A percentile compares a stretch with the other conserved stretches of the same genome.
These are phyloP conservation scores for Ridgeia piscesae DNA, from an alignment of 1,140 invertebrate genomes.

Conservation along the genomic window DNA sequence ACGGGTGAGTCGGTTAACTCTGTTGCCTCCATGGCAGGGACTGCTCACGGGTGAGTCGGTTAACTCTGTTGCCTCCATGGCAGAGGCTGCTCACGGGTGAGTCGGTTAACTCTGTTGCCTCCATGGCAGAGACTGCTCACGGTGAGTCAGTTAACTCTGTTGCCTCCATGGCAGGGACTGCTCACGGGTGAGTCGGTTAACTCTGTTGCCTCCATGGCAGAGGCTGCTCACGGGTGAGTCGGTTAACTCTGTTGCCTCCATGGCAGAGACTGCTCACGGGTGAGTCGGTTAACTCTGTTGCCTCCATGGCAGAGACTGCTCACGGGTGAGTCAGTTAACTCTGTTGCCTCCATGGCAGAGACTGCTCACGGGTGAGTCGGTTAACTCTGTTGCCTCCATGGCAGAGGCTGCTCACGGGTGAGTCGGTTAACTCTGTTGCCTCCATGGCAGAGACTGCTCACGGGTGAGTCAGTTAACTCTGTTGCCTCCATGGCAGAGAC, in stretches of 20 bases:
- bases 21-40: constrained; percentile 14
- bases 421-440: neutral
- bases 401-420: constrained; percentile 58
- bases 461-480: too few relatives aligned
- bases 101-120: constrained; percentile 64
- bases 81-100: too few relatives aligned
- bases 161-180: too few relatives aligned
- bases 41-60: constrained; percentile 59
- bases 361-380: too few relatives aligned
- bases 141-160: neutral
- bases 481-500: too few relatives aligned
- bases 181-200: too few relatives aligned
- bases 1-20: too few relatives aligned
- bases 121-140: constrained; percentile 83
- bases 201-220: constrained; percentile 14
- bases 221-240: constrained; percentile 59
- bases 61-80: too few relatives aligned
- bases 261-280: too few relatives aligned
- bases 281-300: constrained; percentile 61
- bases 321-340: constrained; percentile 50
- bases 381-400: constrained; percentile 14
- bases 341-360: too few relatives aligned
- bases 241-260: too few relatives aligned
- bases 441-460: too few relatives aligned
- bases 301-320: constrained; percentile 82